Percentiles rank a stretch among this genome's conserved stretches.
Evolutionary conservation across 2,888 invertebrate species (phyloP).

Genomic region (Lysandra bellargus): DNA sequence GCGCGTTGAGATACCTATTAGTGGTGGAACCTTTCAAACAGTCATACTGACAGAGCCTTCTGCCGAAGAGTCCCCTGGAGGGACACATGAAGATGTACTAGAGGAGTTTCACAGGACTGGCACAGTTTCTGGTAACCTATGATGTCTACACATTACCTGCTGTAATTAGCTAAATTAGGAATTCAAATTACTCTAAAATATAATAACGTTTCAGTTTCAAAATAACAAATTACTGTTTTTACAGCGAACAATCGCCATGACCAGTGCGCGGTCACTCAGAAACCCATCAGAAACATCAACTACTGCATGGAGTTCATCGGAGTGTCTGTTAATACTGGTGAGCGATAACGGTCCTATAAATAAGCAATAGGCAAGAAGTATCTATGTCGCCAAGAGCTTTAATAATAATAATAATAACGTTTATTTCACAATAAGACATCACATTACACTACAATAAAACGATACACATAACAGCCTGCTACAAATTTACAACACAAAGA

Average conservation of each 20-base stretch:
- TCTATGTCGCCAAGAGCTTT: too few relatives aligned
- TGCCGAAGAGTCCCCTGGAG: neutral
- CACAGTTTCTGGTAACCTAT: neutral
- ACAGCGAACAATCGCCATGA: neutral
- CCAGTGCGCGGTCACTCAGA: neutral
- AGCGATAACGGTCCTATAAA: neutral
- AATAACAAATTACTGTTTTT: neutral
- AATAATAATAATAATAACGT: too few relatives aligned
- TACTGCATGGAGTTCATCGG: neutral
- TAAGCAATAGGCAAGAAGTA: too few relatives aligned
- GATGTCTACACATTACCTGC: neutral
- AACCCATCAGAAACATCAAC: neutral
- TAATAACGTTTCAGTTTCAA: too few relatives aligned
- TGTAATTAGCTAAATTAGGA: too few relatives aligned
- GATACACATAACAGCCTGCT: too few relatives aligned
- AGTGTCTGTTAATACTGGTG: neutral
- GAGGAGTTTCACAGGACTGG: neutral
- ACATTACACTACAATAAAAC: too few relatives aligned
- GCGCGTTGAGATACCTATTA: neutral
- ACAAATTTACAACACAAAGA: too few relatives aligned
- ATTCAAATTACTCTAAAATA: too few relatives aligned
- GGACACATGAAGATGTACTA: neutral
- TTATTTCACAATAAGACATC: too few relatives aligned
- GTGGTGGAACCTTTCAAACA: neutral
- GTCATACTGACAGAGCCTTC: neutral